Base-by-base conservation (phyloP, 2,113 vertebrate species). In the Embiotoca jacksoni region DNA sequence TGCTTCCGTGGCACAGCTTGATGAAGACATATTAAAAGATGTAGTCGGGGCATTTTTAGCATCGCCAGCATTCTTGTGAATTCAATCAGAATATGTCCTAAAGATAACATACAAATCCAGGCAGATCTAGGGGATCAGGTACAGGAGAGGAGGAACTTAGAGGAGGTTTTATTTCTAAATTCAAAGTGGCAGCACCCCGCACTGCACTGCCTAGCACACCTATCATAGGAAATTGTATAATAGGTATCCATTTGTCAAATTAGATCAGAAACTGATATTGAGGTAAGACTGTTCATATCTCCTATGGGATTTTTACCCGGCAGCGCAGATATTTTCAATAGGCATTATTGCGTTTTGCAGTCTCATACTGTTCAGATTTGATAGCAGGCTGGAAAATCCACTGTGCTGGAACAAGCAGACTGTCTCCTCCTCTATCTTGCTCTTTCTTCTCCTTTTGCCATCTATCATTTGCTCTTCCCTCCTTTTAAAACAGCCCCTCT, bases 211-310 rank as follows among this genome's bases (percentile, higher is more conserved):
- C 72, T 58, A 55, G 67, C 41, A 4, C 75, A 72, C 75, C 78
- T 76, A 89, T 88, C 88, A 80, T 30, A 71, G 81, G 61, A 91
- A 86, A 88, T 82, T 83, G 84, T 72, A 84, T 87, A 91, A 89
- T 86, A 78, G 84, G 70, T 87, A 77, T 85, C 74, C 87, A 89
- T 93, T 92, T 91, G 87, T 94, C 91, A 93, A 88, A 92, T 93
- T 84, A 92, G 83, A 91, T 89, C 86, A 74, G 75, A 80, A n/a
- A 62, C 87, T 84, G 92, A 89, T 91, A 91, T 88, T 79, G 90
- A 90, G 56, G 87, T 54, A 75, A 78, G 77, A 71, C 81, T 83
- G 74, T 74, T 90, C 85, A 85, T 86, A 83, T 87, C 84, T 82
- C 82, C 83, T 31, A 2, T 62, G 89, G 81, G 88, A 90, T 84